Evolutionary conservation across 2,888 invertebrate genomes (phyloP).

Genomic region (Melolontha melolontha): DNA sequence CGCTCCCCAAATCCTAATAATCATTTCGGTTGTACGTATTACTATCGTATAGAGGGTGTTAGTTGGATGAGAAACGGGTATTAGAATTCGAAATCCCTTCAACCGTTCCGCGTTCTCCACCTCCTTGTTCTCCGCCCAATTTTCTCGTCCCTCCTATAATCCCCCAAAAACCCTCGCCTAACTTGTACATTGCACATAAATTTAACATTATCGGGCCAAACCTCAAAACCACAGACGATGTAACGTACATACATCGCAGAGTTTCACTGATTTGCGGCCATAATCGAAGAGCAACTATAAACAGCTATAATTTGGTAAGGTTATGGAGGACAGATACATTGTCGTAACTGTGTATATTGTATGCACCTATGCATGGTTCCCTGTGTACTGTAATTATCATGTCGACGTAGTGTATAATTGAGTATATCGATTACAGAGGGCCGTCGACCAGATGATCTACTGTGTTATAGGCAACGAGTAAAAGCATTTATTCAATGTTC

Average conservation of each 20-base stretch:
- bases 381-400: constrained; percentile 47
- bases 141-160: too few species aligned
- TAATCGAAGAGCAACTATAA: constrained; percentile 49
- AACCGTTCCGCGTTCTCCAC: constrained; percentile 1
- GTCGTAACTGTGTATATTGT: neutral
- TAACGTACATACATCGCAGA: constrained; percentile 38
- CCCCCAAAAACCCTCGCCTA: constrained; percentile 1
- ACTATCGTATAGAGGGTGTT: constrained; percentile 31
- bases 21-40: constrained; percentile 35
- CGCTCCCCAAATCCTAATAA: constrained; percentile 34
- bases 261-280: constrained; percentile 51
- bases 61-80: constrained; percentile 36
- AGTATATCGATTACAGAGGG: constrained; percentile 39
- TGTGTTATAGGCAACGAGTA: constrained; percentile 17
- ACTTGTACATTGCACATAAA: constrained; percentile 39
- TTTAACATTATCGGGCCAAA: constrained; percentile 43
- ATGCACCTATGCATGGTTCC: neutral
- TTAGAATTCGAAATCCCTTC: constrained; percentile 30
- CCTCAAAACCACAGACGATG: constrained; percentile 43
- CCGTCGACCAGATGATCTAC: constrained; percentile 39
- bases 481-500: constrained; percentile 15
- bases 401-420: constrained; percentile 44
- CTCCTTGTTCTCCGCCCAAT: too few species aligned
- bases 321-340: constrained; percentile 36
- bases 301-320: constrained; percentile 52